phyloP scores from a whole-genome alignment of 2,797 vertebrate genomes.

The Benthosema pterotum region DNA sequence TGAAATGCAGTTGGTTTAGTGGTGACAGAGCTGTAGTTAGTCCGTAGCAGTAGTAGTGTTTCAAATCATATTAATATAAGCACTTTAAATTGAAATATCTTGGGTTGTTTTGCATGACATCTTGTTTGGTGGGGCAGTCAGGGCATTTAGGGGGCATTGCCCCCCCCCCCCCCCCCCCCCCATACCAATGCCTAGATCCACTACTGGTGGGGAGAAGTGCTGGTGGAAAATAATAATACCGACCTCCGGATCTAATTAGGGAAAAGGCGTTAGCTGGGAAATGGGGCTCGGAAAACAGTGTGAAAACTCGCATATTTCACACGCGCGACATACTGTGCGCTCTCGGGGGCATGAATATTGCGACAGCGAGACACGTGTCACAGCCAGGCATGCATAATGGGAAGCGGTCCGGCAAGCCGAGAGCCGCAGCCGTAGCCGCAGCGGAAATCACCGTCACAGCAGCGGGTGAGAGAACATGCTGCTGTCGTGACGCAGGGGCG shows the following conservation, averaged over 20 bases:
- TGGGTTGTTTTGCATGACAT: no score
- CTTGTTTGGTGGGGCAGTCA: no score
- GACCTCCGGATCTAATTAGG: slow-evolving; percentile 73
- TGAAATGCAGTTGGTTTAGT: no score
- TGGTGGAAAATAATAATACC: slow-evolving; percentile 4
- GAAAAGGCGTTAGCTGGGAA: slow-evolving; percentile 59
- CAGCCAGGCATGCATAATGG: slow-evolving; percentile 52
- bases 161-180: no score
- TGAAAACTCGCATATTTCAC: slow-evolving; percentile 68
- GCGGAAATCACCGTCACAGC: slow-evolving; percentile 32
- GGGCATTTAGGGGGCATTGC: no score
- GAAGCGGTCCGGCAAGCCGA: slow-evolving; percentile 37
- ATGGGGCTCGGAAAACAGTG: slow-evolving; percentile 60
- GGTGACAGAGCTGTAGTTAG: no score
- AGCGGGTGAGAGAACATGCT: slow-evolving; percentile 32
- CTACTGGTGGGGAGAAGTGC: slow-evolving; percentile 3
- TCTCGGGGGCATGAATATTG: slow-evolving; percentile 66
- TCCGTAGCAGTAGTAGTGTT: no score
- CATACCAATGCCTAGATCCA: no score
- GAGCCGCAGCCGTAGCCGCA: slow-evolving; percentile 9
- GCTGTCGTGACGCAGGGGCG: no score
- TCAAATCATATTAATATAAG: no score
- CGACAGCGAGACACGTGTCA: slow-evolving; percentile 41
- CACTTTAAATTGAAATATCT: no score
- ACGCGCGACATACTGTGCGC: slow-evolving; percentile 38